A percentile compares a stretch with the other conserved stretches of the same genome.
Conservation (phyloP, 23 tunicate genomes). For the Styela plicata region DNA sequence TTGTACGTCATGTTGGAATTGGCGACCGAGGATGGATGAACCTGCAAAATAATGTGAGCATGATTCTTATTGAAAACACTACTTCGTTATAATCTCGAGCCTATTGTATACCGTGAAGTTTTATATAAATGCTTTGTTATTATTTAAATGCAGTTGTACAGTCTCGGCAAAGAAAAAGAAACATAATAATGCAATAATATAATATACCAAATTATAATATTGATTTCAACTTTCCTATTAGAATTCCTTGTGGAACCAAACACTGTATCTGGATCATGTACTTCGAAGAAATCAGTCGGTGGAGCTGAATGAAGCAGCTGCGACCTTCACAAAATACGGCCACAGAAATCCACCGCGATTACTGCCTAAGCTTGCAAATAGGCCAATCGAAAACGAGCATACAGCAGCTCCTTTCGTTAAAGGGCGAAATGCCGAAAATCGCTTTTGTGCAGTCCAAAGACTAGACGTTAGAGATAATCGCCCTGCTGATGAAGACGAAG, state of each 20-base stretch:
- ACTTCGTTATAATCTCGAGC: too few species aligned
- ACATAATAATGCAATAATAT: too few species aligned
- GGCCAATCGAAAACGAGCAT: not conserved
- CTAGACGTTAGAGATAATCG: too few species aligned
- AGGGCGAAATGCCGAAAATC: constrained; percentile 5
- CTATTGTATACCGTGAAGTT: too few species aligned
- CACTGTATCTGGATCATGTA: constrained; percentile 23
- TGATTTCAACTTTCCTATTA: not conserved
- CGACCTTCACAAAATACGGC: not conserved
- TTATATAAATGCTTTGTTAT: too few species aligned
- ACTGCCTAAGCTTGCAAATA: constrained; percentile 10
- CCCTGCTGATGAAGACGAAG: constrained; percentile 22
- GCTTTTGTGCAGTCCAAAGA: not conserved
- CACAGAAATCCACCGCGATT: not conserved
- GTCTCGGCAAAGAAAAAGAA: too few species aligned
- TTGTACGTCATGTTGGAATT: not conserved
- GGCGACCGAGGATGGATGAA: not conserved
- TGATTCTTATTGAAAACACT: too few species aligned
- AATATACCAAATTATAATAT: too few species aligned
- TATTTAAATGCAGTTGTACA: too few species aligned
- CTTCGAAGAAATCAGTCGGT: not conserved
- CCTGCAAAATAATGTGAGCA: not conserved
- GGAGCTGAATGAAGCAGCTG: not conserved
- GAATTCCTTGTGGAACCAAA: constrained; percentile 8
- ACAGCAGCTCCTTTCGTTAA: not conserved